Evolutionary conservation across 2,797 vertebrate species (phyloP), one percentile per base, ranked within the genome.

Genomic region (Todus mexicanus): DNA sequence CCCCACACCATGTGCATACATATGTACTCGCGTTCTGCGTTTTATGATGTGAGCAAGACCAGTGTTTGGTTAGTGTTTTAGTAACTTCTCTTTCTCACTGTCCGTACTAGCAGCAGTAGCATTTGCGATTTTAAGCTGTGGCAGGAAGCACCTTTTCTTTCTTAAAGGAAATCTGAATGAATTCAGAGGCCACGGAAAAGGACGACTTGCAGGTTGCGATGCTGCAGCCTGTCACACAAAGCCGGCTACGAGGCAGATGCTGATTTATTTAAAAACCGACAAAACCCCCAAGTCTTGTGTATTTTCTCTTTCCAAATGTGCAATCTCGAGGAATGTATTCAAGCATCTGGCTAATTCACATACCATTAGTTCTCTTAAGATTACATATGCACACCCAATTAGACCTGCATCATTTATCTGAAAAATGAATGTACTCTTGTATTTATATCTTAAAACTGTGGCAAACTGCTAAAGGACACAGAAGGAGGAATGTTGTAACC

Each of bases 361-460:
- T 87, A 45, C 57, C 83, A 51, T 92, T 89, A 90, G 74, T 76
- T 94, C 74, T 77, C 47, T 88, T 61, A 91, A 87, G 87, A 88
- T 56, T 79, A 45, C 61, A 25, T 74, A 59, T 79, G 59, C 47
- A 51, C 75, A 73, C 35, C 25, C 42, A 85, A 89, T 94, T 94
- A 95, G 66, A 76, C 43, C 43, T 79, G 63, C 42, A 43, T 78
- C 51, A 71, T 95, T 86, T 89, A 83, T 76, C 91, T 87, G 8
- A 45, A 74, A 87, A 77, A 84, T 33, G 22, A 74, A 37, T 6
- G 15, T 79, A 18, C 15, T 87, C 25, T 72, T 47, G 7, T 71
- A 45, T 85, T 91, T 91, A 9, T 91, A 83, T 95, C 92, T 93
- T 79, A 53, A 27, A 64, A 37, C 20, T 50, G 13, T 70, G 43